Conservation (phyloP, 2,797 vertebrate species). For the Myotis pilosus region DNA sequence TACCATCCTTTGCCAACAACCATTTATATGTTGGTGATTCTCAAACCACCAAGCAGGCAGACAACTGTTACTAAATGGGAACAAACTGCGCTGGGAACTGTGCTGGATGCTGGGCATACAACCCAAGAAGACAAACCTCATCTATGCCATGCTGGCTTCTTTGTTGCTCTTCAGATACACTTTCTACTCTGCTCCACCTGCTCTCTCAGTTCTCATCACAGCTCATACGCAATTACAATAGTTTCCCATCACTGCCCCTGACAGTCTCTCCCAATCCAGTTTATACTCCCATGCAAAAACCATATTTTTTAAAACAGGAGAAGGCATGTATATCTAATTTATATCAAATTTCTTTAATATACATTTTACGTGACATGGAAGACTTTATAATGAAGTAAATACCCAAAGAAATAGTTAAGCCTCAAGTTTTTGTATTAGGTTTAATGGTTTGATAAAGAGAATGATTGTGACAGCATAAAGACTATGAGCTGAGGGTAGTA, state of each 20-base stretch:
- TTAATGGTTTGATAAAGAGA: neutral
- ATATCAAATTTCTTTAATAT: neutral
- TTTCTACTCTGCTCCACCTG: neutral
- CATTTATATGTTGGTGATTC: neutral
- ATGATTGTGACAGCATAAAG: no score
- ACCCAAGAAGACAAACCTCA: neutral
- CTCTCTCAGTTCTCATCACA: neutral
- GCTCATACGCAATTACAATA: neutral
- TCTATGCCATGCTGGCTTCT: neutral
- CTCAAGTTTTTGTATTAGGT: neutral
- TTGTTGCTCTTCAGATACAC: neutral
- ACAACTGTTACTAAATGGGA: neutral
- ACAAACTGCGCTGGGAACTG: neutral
- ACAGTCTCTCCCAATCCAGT: neutral
- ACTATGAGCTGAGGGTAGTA: neutral
- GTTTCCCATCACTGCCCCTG: neutral
- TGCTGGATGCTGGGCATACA: neutral
- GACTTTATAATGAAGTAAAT: neutral
- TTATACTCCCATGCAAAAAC: neutral
- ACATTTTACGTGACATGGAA: neutral
- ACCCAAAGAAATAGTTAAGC: no score
- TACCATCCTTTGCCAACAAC: neutral
- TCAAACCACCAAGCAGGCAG: neutral
- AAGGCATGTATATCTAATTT: neutral
- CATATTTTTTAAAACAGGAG: neutral